Conservation (phyloP, 2,113 vertebrate genomes). For the Genyomyrus donnyi region DNA sequence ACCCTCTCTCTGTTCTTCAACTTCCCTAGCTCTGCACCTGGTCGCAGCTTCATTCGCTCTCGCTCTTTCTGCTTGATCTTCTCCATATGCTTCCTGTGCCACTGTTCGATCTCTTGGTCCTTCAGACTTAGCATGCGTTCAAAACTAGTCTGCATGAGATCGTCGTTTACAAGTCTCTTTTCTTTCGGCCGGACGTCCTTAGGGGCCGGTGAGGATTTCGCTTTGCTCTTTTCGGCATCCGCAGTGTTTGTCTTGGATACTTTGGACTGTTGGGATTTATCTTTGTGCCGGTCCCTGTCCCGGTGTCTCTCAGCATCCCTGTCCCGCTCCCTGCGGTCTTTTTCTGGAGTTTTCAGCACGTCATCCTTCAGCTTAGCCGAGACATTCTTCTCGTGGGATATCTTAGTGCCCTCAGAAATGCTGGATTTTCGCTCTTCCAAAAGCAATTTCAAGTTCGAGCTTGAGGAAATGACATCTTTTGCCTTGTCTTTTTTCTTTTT, state of each 20-base stretch:
- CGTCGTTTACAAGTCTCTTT: conserved; percentile 90
- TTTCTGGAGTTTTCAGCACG: conserved; percentile 73
- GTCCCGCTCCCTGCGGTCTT: conserved; percentile 76
- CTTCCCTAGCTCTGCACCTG: conserved; percentile 70
- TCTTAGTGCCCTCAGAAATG: conserved; percentile 64
- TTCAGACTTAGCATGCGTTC: conserved; percentile 97
- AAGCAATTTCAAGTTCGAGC: conserved; percentile 64
- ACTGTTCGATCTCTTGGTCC: conserved; percentile 95
- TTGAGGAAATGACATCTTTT: conserved; percentile 61
- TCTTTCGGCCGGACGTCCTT: conserved; percentile 86
- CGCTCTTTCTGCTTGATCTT: conserved; percentile 98
- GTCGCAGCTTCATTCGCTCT: conserved; percentile 79
- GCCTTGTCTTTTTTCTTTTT: conserved; percentile 77
- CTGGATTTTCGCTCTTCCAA: conserved; percentile 77
- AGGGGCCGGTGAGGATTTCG: conserved; percentile 62
- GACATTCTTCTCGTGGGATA: conserved; percentile 57
- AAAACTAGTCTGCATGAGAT: conserved; percentile 98
- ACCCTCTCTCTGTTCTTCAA: conserved; percentile 75
- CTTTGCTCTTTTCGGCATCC: conserved; percentile 73
- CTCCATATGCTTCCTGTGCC: conserved; percentile 95
- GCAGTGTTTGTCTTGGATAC: conserved; percentile 49
- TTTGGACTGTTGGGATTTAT: conserved; percentile 71
- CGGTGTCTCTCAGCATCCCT: conserved; percentile 79
- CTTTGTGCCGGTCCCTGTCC: conserved; percentile 80
- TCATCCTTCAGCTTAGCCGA: conserved; percentile 83